Conservation (phyloP, 2,797 vertebrate species). For the Zalophus californianus region DNA sequence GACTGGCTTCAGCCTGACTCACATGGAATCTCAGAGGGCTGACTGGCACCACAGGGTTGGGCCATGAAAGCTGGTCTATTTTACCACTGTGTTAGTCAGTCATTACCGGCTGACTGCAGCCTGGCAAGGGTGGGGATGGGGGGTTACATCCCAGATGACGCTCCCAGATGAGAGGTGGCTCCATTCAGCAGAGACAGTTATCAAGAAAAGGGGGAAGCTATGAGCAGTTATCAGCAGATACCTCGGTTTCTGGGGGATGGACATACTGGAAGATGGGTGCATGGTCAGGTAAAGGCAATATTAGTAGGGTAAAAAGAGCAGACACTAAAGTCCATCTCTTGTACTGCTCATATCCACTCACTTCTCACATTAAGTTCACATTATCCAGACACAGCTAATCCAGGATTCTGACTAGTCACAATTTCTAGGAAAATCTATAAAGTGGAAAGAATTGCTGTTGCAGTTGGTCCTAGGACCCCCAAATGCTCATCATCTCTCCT, state of each 20-base stretch:
- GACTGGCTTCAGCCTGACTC: not conserved
- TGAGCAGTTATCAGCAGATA: not conserved
- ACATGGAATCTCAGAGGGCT: no score
- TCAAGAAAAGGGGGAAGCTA: not conserved
- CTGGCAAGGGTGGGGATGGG: no score
- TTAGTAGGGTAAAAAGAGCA: not conserved
- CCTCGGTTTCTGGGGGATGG: not conserved
- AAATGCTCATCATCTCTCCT: not conserved
- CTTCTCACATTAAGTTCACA: not conserved
- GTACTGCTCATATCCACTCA: not conserved
- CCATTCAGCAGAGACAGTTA: not conserved
- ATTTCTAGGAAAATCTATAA: not conserved
- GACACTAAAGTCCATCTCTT: not conserved
- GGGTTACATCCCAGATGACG: fast-evolving
- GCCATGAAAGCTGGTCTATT: not conserved
- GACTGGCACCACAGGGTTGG: not conserved
- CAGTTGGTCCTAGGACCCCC: not conserved
- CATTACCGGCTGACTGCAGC: not conserved
- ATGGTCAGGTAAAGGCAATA: not conserved
- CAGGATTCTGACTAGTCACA: not conserved
- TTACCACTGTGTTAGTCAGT: not conserved
- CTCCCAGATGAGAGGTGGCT: not conserved
- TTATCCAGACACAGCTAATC: not conserved
- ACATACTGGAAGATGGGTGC: no score
- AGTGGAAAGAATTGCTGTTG: not conserved